A percentile compares a stretch with the other conserved stretches of the same genome.
phyloP scores from a whole-genome alignment of 2,797 vertebrate genomes.

The Neopelma chrysocephalum region DNA sequence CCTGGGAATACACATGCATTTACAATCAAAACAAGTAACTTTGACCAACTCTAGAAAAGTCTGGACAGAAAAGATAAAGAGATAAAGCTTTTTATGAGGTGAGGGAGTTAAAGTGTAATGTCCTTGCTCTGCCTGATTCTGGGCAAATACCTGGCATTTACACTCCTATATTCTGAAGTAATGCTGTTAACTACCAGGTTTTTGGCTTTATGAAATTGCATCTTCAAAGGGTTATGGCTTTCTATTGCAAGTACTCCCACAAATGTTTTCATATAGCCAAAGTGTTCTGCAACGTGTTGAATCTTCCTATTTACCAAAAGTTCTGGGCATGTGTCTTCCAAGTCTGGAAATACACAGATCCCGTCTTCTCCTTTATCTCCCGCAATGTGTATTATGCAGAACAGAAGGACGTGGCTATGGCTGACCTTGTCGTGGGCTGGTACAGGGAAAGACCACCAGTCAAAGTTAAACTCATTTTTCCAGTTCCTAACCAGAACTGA shows the following conservation, averaged over 20 bases:
- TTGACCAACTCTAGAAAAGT: not conserved
- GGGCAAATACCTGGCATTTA: not conserved
- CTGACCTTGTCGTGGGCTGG: not conserved
- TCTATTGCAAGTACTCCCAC: not conserved
- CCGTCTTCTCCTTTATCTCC: not conserved
- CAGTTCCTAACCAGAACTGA: not conserved
- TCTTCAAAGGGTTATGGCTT: not conserved
- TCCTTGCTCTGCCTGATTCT: not conserved
- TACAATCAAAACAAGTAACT: not conserved
- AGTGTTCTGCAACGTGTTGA: not conserved
- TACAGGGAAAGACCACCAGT: not conserved
- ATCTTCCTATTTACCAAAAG: not conserved
- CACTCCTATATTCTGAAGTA: not conserved
- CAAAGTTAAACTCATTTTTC: not conserved
- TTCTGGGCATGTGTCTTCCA: not conserved
- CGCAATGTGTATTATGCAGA: not conserved
- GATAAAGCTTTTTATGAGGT: not conserved
- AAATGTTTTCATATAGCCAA: not conserved
- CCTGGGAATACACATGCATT: not conserved
- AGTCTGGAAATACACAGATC: not conserved
- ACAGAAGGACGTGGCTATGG: not conserved
- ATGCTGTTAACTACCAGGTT: not conserved
- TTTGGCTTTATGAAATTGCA: fast-evolving
- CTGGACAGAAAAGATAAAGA: not conserved
- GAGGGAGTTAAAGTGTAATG: not conserved